phyloP scores from a whole-genome alignment of 2,113 vertebrate genomes.

The Leptodactylus fuscus region DNA sequence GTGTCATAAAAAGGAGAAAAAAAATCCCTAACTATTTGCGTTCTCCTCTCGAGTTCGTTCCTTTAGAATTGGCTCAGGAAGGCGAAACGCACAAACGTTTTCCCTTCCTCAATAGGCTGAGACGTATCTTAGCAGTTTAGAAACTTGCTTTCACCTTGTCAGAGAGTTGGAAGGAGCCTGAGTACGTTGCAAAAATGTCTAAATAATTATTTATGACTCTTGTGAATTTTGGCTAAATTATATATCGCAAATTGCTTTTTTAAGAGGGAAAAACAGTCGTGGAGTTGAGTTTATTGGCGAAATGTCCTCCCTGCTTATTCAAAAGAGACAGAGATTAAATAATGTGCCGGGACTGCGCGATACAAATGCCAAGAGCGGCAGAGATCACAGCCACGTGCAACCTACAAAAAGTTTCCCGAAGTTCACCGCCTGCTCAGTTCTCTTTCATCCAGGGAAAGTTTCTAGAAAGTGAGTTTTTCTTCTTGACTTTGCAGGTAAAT shows the following conservation, averaged over 20 bases:
- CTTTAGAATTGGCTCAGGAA: background rate
- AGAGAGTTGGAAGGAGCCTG: conserved; percentile 44
- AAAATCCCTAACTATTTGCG: conserved; percentile 10
- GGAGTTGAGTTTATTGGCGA: conserved; percentile 54
- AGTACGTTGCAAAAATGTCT: conserved; percentile 26
- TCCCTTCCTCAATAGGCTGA: background rate
- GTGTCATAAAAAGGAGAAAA: background rate
- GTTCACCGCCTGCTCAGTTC: conserved; percentile 2
- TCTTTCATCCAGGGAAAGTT: conserved; percentile 43
- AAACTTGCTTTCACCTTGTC: conserved; percentile 54
- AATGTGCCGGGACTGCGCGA: conserved; percentile 10
- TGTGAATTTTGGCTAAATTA: conserved; percentile 56
- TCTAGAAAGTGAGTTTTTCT: conserved; percentile 27
- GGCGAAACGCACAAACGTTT: background rate
- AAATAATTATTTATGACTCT: conserved; percentile 56
- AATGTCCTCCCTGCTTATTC: conserved; percentile 52
- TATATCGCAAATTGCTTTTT: conserved; percentile 54
- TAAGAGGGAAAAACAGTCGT: conserved; percentile 26
- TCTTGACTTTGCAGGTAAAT: conserved; percentile 57
- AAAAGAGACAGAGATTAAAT: conserved; percentile 58
- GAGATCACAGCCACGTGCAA: conserved; percentile 20
- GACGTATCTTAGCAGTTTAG: conserved; percentile 23
- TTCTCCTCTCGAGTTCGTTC: background rate
- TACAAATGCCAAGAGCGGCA: conserved; percentile 27
- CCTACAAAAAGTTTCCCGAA: conserved; percentile 14